These are phyloP conservation scores for Adelosebastes latens DNA, from an alignment of 2,797 vertebrate species.

Conservation along the genomic window DNA sequence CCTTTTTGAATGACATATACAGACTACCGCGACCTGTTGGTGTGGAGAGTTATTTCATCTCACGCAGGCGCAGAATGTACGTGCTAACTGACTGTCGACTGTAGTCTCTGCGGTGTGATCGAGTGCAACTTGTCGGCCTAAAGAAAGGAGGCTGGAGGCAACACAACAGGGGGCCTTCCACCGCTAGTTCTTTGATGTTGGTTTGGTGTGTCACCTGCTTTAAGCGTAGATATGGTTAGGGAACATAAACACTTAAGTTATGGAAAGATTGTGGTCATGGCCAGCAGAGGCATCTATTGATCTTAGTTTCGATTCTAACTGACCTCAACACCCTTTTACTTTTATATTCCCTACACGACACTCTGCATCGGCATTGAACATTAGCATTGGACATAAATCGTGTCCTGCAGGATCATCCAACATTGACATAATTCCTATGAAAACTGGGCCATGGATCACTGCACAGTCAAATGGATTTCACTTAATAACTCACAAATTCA, in stretches of 20 bases:
- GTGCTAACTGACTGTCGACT: too few species aligned
- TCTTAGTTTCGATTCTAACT: too few species aligned
- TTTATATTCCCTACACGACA: accelerated
- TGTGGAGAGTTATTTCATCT: too few species aligned
- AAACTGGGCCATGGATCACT: neutral
- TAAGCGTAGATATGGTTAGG: neutral
- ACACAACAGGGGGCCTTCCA: too few species aligned
- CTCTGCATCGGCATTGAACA: neutral
- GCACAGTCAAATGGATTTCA: neutral
- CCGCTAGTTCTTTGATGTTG: too few species aligned
- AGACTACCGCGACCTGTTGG: too few species aligned
- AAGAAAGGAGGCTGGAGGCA: too few species aligned
- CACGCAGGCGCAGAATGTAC: too few species aligned
- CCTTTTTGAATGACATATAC: too few species aligned
- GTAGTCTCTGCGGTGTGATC: too few species aligned
- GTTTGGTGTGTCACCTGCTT: too few species aligned
- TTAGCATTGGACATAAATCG: neutral
- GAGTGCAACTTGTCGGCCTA: too few species aligned
- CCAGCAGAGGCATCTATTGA: neutral
- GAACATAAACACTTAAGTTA: neutral
- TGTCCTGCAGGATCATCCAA: neutral
- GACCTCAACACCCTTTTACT: neutral
- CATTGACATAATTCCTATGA: neutral
- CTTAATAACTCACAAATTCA: neutral
- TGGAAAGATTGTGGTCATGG: neutral